Percentiles rank a stretch among this genome's conserved stretches.
Evolutionary conservation across 2,797 vertebrate species (phyloP).

Genomic region (Gadopsis bispinosus): DNA sequence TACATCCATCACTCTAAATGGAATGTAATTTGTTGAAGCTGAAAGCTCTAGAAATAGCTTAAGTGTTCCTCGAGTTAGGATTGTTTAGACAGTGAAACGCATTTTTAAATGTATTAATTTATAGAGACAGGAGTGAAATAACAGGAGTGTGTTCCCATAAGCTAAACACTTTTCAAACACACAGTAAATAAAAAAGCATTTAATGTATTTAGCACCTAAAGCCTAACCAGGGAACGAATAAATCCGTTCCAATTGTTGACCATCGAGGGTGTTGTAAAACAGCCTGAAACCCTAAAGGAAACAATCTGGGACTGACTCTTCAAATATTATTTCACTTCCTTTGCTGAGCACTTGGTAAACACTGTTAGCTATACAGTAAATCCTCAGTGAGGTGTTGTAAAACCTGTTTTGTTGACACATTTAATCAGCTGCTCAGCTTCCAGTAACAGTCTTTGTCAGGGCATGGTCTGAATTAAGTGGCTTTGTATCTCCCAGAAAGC

Average conservation of each 20-base stretch:
- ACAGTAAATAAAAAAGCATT: slow-evolving; percentile 8
- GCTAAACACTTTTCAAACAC: background rate
- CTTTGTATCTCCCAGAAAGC: background rate
- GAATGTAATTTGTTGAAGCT: background rate
- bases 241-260: slow-evolving; percentile 40
- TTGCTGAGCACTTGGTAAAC: slow-evolving; percentile 38
- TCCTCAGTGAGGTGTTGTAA: slow-evolving; percentile 52
- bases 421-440: slow-evolving; percentile 44
- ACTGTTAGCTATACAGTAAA: slow-evolving; percentile 43
- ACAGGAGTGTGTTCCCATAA: background rate
- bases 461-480: background rate
- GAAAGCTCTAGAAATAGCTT: background rate
- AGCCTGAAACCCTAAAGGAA: slow-evolving; percentile 40
- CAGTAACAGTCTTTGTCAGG: background rate
- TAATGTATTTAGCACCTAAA: slow-evolving; percentile 12
- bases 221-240: slow-evolving; percentile 5
- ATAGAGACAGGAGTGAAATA: background rate
- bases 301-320: slow-evolving; percentile 49
- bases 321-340: slow-evolving; percentile 63
- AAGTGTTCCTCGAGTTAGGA: no score
- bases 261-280: slow-evolving; percentile 43
- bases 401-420: slow-evolving; percentile 57
- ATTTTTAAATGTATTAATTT: background rate
- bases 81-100: background rate
- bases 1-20: slow-evolving; percentile 8